Evolutionary conservation across 2,797 vertebrate species (phyloP).

Genomic region (Halcyon smyrnensis): DNA sequence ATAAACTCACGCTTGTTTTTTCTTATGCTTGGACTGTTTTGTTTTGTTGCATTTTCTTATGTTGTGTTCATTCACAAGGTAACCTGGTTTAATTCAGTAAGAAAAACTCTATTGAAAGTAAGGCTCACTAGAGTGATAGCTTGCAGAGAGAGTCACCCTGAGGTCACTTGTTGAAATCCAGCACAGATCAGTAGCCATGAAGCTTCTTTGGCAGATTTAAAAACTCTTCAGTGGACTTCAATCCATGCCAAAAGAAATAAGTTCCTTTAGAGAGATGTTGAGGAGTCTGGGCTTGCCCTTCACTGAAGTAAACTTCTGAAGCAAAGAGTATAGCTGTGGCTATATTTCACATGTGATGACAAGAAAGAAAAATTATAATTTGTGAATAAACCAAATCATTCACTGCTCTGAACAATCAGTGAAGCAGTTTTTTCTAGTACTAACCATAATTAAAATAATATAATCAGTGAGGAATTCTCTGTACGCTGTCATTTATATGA

Average conservation of each 20-base stretch:
- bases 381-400: background rate
- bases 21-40: no score
- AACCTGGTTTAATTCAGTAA: background rate
- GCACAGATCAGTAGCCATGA: background rate
- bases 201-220: background rate
- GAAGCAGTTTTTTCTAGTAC: accelerated
- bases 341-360: background rate
- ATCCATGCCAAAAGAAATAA: background rate
- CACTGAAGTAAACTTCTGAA: background rate
- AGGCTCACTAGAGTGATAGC: background rate
- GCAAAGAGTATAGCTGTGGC: background rate
- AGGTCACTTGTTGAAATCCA: background rate
- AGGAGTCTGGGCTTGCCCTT: background rate
- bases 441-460: background rate
- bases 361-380: background rate
- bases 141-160: background rate
- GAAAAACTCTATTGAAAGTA: background rate
- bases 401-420: background rate
- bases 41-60: background rate
- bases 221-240: background rate
- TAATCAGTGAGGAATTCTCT: background rate
- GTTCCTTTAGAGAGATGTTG: background rate
- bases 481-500: background rate
- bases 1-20: background rate
- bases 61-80: background rate